Evolutionary conservation across 2,888 invertebrate genomes (phyloP), one percentile per base, ranked within the genome.

Genomic region (Andricus quercusramuli): DNA sequence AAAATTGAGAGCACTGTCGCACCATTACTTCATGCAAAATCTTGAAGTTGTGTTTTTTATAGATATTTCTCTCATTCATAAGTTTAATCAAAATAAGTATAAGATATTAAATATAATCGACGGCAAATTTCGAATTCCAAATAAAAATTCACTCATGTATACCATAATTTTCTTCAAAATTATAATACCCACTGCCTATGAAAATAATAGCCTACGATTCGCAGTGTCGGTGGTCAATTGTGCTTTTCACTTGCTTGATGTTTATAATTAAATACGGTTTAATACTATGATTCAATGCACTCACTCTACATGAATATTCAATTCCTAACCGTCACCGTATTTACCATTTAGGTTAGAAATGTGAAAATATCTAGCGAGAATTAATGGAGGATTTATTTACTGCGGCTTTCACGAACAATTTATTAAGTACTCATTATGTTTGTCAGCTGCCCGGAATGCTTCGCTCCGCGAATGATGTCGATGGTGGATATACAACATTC

Each of bases 401-500:
- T 62, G 22, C 25, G 25, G 62, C 25, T 62, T 62, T 62, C 15
- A 62, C 37, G 41, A 13, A 74, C 20, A 51, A 74, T 32, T 51
- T 74, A 74, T 51, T 74, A 32, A 56, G 29, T 70, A 51, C 47
- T 51, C 51, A 70, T 70, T 70, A 70, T 22, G 29, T 51, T 51
- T 70, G 70, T 70, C 70, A 68, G 44, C 68, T 44, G 51, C 4
- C n/a, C 29, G 25, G 29, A 70, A 29, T 74, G 56, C 74, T 70
- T 70, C 51, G 29, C 11, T 56, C 56, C 32, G 3, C n/a, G 56
- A 62, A 25, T 62, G 4, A 62, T 62, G 17, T 62, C 17, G 74
- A 32, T 74, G n/a, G 32, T 22, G 17, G 20, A 25, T 74, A 41
- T 74, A 25, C 70, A 74, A 62, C 62, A 70, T 68, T 79, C 74